Percentiles rank a stretch among this genome's conserved stretches.
Evolutionary conservation across 2,797 vertebrate genomes (phyloP).

Genomic region (Oreonectes daqikongensis): DNA sequence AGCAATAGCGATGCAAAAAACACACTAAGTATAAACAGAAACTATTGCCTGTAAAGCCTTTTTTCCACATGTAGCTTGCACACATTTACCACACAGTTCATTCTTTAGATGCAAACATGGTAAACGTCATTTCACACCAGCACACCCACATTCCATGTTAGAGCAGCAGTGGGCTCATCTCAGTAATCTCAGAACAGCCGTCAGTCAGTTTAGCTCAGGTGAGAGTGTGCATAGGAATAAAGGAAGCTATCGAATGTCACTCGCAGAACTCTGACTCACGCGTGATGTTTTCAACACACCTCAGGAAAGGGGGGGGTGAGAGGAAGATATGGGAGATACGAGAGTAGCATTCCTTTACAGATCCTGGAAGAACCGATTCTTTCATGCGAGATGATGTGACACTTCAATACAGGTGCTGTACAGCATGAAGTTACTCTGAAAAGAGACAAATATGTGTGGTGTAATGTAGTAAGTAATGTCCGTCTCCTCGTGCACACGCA

Average conservation of each 20-base stretch:
- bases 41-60: not conserved
- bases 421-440: constrained; percentile 14
- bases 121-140: constrained; percentile 54
- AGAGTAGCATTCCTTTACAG: constrained; percentile 37
- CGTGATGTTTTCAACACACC: constrained; percentile 51
- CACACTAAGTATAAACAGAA: constrained; percentile 4
- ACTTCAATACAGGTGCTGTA: constrained; percentile 25
- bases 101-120: constrained; percentile 16
- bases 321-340: constrained; percentile 30
- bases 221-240: constrained; percentile 54
- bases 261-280: constrained; percentile 56
- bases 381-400: constrained; percentile 36
- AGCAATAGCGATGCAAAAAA: not conserved
- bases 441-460: constrained; percentile 10
- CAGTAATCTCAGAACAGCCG: constrained; percentile 45
- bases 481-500: constrained; percentile 53
- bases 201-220: constrained; percentile 57
- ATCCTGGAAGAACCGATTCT: constrained; percentile 36
- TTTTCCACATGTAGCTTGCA: constrained; percentile 10
- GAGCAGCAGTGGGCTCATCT: constrained; percentile 61
- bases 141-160: constrained; percentile 51
- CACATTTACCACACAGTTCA: constrained; percentile 9
- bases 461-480: constrained; percentile 45
- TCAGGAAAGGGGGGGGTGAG: constrained; percentile 46
- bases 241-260: constrained; percentile 67